These are phyloP conservation scores for Erpetoichthys calabaricus DNA, from an alignment of 2,797 vertebrate genomes.

Conservation along the genomic window DNA sequence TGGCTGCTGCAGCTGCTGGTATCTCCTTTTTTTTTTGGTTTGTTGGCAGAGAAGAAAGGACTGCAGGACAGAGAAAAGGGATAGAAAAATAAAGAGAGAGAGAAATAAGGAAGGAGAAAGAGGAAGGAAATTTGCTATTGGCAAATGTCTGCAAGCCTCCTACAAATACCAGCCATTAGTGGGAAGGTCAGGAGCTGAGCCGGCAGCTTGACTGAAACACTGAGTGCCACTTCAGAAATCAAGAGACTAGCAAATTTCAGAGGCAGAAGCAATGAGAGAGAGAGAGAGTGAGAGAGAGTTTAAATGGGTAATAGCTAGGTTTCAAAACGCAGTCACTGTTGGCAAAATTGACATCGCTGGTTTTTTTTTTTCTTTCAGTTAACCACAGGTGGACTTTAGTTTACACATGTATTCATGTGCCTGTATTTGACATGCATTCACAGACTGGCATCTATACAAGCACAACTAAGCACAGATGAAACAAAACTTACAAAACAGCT, in stretches of 20 bases:
- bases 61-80: slow-evolving; percentile 32
- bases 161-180: slow-evolving; percentile 96
- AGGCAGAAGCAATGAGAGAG: slow-evolving; percentile 19
- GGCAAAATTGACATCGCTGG: slow-evolving; percentile 50
- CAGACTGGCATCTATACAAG: not conserved
- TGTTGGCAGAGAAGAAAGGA: slow-evolving; percentile 31
- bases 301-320: slow-evolving; percentile 64
- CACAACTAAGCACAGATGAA: no score
- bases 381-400: slow-evolving; percentile 54
- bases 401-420: slow-evolving; percentile 30
- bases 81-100: slow-evolving; percentile 4
- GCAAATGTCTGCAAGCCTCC: slow-evolving; percentile 70
- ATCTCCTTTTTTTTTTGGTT: slow-evolving; percentile 36
- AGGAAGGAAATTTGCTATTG: slow-evolving; percentile 56
- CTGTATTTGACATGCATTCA: not conserved
- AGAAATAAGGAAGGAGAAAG: slow-evolving; percentile 19
- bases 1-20: slow-evolving; percentile 48
- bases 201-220: slow-evolving; percentile 81
- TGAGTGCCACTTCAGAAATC: slow-evolving; percentile 88
- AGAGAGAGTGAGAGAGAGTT: slow-evolving; percentile 33
- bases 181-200: slow-evolving; percentile 83
- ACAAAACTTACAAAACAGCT: no score
- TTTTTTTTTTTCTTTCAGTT: slow-evolving; percentile 46
- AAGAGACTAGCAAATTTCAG: slow-evolving; percentile 80
- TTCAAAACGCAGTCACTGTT: slow-evolving; percentile 58